Evolutionary conservation across 1,140 invertebrate species (phyloP).

Genomic region (Trachelipus rathkii): DNA sequence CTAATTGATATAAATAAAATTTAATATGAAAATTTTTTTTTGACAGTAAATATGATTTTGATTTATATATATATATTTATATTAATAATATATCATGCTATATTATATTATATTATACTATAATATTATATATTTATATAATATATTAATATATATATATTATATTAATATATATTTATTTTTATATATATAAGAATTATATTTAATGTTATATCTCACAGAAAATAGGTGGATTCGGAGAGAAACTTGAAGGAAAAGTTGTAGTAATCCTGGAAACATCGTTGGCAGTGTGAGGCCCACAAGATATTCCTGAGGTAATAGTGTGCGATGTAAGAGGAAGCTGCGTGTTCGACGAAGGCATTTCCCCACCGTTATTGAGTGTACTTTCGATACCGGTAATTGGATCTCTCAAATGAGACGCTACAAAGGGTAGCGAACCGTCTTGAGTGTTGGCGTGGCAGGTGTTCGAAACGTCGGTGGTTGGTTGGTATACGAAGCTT

Average conservation of each 20-base stretch:
- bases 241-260: background rate
- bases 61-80: too few relatives aligned
- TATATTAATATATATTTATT: too few relatives aligned
- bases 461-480: constrained; percentile 30
- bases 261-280: background rate
- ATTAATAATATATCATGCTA: too few relatives aligned
- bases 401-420: constrained; percentile 37
- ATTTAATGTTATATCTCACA: constrained; percentile 6
- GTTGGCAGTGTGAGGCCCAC: constrained; percentile 20
- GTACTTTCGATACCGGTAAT: constrained; percentile 23
- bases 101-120: too few relatives aligned
- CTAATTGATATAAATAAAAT: too few relatives aligned
- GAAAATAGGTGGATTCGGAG: background rate
- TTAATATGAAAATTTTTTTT: too few relatives aligned
- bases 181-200: too few relatives aligned
- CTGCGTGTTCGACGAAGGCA: background rate
- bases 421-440: constrained; percentile 41
- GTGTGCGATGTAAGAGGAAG: constrained; percentile 19
- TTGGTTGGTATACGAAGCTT: constrained; percentile 49
- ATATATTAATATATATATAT: too few relatives aligned
- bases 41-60: too few relatives aligned
- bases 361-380: constrained; percentile 13
- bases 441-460: constrained; percentile 42
- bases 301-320: background rate
- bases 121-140: too few relatives aligned